Evolutionary conservation across 2,888 invertebrate genomes (phyloP).

Genomic region (Aleiodes testaceus): DNA sequence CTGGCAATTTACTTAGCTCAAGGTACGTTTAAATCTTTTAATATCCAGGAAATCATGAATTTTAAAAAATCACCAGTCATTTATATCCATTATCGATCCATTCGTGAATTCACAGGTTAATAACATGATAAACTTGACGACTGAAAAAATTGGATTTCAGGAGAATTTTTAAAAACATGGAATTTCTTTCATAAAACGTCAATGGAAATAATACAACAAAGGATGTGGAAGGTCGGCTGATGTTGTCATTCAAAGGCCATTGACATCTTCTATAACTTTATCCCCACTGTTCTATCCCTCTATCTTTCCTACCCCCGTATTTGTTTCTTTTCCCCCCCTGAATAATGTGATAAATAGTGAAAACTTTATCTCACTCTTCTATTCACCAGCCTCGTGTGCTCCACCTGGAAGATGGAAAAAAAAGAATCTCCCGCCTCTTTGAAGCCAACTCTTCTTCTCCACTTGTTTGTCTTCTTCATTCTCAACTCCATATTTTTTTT

Average conservation of each 20-base stretch:
- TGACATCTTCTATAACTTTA: conserved; percentile 57
- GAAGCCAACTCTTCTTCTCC: conserved; percentile 35
- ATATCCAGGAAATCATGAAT: background rate
- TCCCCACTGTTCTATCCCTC: conserved; percentile 47
- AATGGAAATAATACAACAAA: conserved; percentile 31
- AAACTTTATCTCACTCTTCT: background rate
- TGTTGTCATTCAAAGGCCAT: conserved; percentile 60
- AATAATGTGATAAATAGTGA: too few species aligned
- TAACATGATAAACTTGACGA: conserved; percentile 16
- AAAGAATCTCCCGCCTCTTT: conserved; percentile 25
- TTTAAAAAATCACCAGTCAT: background rate
- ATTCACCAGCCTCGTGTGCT: conserved; percentile 11
- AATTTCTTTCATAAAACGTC: conserved; percentile 23
- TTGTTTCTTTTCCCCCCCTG: too few species aligned
- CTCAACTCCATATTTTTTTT: background rate
- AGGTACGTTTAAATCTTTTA: conserved; percentile 54
- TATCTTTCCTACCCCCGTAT: background rate
- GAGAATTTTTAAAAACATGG: background rate
- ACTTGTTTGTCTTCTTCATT: conserved; percentile 29
- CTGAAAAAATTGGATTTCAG: background rate
- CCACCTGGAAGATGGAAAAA: conserved; percentile 2
- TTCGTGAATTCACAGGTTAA: background rate
- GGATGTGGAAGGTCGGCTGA: conserved; percentile 44
- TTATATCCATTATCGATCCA: conserved; percentile 1
- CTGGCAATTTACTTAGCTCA: conserved; percentile 53